A percentile compares a stretch with the other conserved stretches of the same genome.
These are phyloP conservation scores for Brachypodius melanocephalos DNA, from an alignment of 2,113 vertebrate genomes.

Conservation along the genomic window DNA sequence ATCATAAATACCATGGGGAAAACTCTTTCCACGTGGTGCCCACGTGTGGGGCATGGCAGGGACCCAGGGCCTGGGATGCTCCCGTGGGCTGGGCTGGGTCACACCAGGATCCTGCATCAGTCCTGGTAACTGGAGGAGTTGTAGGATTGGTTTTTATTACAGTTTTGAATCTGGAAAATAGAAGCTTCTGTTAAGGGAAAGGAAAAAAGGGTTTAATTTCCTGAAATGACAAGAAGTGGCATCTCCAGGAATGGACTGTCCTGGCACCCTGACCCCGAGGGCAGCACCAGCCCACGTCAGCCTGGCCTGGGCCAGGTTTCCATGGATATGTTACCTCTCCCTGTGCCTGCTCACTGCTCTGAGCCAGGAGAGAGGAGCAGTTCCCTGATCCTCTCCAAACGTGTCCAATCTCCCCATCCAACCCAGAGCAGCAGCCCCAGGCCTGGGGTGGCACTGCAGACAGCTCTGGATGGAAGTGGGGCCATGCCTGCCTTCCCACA, in stretches of 20 bases:
- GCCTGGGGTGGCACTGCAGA: no score
- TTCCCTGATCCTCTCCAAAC: background rate
- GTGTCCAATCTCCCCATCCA: background rate
- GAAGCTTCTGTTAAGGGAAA: background rate
- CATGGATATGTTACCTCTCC: background rate
- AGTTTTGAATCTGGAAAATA: background rate
- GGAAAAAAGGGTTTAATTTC: background rate
- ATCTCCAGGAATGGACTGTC: background rate
- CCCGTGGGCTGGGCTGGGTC: background rate
- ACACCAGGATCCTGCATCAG: background rate
- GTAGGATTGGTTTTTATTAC: background rate
- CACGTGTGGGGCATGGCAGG: background rate
- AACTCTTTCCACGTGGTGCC: background rate
- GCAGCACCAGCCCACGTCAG: background rate
- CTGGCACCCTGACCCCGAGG: background rate
- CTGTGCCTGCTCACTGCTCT: background rate
- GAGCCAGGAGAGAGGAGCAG: background rate
- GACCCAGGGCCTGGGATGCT: background rate
- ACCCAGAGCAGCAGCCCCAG: background rate
- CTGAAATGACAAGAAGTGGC: background rate
- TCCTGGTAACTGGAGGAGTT: background rate
- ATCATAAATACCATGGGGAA: background rate
- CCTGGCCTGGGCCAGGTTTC: constrained; percentile 23
- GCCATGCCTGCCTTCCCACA: accelerated
- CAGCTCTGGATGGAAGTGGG: background rate